A percentile compares a stretch with the other conserved stretches of the same genome.
These are phyloP conservation scores for Heliconius hermathena DNA, from an alignment of 1,140 invertebrate genomes.

Conservation along the genomic window DNA sequence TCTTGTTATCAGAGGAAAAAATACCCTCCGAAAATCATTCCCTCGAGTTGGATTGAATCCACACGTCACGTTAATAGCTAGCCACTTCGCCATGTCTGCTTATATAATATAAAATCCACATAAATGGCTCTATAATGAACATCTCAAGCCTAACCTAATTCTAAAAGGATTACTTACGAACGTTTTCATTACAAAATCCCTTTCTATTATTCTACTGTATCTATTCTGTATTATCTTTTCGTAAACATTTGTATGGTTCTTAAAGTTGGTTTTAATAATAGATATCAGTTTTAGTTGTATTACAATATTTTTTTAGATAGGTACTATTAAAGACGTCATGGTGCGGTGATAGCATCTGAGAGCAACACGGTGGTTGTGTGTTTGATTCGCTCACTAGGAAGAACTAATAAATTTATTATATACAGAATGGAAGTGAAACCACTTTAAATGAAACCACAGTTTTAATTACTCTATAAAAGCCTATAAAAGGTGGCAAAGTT, in stretches of 20 bases:
- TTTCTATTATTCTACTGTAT: background rate
- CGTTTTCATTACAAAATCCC: slow-evolving; percentile 11
- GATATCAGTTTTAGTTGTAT: background rate
- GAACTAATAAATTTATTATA: no score
- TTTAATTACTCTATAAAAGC: no score
- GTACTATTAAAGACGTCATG: no score
- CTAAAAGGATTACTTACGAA: slow-evolving; percentile 11
- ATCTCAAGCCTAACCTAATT: background rate
- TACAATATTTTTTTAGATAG: background rate
- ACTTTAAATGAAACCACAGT: no score
- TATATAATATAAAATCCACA: background rate
- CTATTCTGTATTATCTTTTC: background rate
- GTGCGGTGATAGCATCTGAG: no score
- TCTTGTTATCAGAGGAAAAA: no score
- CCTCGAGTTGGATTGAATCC: no score
- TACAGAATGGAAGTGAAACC: no score
- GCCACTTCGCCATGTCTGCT: no score
- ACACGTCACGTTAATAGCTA: no score
- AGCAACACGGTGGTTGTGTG: background rate
- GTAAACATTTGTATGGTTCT: background rate
- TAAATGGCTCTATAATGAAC: background rate
- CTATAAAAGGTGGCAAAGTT: no score
- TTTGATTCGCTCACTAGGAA: background rate
- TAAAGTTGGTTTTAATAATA: background rate
- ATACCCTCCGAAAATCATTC: no score